phyloP scores from a whole-genome alignment of 2,888 invertebrate species.

The Dorcus parallelipipedus region DNA sequence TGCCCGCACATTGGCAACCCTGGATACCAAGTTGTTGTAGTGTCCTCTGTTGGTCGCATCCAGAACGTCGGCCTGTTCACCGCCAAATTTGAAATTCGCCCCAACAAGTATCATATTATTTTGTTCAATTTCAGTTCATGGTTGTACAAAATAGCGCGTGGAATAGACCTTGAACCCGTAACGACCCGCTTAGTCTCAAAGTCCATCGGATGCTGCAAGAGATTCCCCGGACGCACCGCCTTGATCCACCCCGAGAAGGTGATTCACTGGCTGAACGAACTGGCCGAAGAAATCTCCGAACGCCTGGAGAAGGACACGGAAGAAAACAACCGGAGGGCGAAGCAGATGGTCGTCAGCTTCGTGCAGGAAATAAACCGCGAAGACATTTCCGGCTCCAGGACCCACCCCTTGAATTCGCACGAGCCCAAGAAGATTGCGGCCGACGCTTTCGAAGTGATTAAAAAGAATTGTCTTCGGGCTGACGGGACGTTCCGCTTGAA shows the following conservation, averaged over 20 bases:
- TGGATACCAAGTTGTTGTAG: too few relatives aligned
- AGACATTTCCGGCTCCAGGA: conserved; percentile 65
- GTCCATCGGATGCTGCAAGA: conserved; percentile 94
- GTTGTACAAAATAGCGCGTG: conserved; percentile 82
- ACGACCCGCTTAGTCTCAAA: conserved; percentile 80
- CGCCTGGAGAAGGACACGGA: conserved; percentile 74
- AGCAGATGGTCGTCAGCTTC: conserved; percentile 74
- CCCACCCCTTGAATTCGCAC: conserved; percentile 57
- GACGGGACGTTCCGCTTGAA: conserved; percentile 54
- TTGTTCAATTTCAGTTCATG: conserved; percentile 59
- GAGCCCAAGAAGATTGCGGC: conserved; percentile 64
- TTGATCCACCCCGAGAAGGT: conserved; percentile 65
- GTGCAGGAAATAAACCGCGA: conserved; percentile 55
- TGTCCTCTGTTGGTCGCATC: too few relatives aligned
- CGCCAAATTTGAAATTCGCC: too few relatives aligned
- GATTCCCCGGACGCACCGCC: conserved; percentile 79
- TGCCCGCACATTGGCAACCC: too few relatives aligned
- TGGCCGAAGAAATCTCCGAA: conserved; percentile 80
- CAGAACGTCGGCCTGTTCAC: too few relatives aligned
- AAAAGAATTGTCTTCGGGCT: conserved; percentile 50
- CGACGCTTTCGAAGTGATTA: conserved; percentile 65
- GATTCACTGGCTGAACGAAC: conserved; percentile 75
- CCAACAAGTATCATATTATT: not conserved
- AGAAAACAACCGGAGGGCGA: conserved; percentile 79
- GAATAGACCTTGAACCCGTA: conserved; percentile 85